Evolutionary conservation across 2,888 invertebrate genomes (phyloP).

Genomic region (Danaus chrysippus): DNA sequence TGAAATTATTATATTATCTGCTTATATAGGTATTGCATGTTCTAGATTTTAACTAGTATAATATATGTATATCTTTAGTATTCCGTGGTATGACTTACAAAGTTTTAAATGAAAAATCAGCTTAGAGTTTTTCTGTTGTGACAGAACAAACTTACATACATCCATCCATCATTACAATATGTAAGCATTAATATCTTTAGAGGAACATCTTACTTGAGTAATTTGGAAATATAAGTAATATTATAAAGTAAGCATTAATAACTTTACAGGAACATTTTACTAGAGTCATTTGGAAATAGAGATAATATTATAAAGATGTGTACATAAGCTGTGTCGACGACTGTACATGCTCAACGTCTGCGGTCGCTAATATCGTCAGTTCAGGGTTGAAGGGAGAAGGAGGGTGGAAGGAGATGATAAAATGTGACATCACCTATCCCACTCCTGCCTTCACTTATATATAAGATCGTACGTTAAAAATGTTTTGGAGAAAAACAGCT

Average conservation of each 20-base stretch:
- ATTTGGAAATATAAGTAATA: not conserved
- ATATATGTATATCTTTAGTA: no score
- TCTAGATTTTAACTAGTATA: no score
- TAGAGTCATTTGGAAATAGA: not conserved
- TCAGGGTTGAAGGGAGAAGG: constrained; percentile 42
- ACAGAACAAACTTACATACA: no score
- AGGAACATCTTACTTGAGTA: not conserved
- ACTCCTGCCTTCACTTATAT: constrained; percentile 21
- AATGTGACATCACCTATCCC: constrained; percentile 70
- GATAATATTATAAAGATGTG: not conserved
- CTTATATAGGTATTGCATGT: no score
- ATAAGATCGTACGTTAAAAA: constrained; percentile 3
- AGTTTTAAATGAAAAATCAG: no score
- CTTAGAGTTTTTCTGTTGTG: no score
- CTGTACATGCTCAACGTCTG: constrained; percentile 72
- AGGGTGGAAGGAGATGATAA: constrained; percentile 73
- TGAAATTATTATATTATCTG: no score
- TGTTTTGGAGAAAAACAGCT: not conserved
- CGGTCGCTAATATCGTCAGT: constrained; percentile 77
- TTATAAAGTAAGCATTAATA: no score
- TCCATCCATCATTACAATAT: no score
- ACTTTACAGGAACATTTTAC: not conserved
- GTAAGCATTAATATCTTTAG: no score
- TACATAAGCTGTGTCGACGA: constrained; percentile 48
- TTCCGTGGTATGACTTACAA: no score